Base-by-base conservation (phyloP, 2,113 vertebrate genomes). In the Trachemys scripta region DNA sequence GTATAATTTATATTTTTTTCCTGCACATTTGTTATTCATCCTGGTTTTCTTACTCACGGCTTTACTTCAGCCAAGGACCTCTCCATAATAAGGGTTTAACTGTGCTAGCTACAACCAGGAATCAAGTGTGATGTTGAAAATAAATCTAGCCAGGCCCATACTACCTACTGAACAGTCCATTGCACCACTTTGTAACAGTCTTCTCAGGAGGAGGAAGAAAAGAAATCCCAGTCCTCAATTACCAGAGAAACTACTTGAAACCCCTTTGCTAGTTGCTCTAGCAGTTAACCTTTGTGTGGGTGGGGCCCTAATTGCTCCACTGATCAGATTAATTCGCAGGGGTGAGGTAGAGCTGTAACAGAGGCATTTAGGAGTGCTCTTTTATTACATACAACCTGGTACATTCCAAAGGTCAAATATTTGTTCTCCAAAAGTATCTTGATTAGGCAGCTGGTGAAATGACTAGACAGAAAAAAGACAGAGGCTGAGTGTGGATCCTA, bases 381-480 rank as follows among this genome's bases (percentile, higher is more conserved):
- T 95, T 83, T 90, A 82, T 79, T 87, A 83, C 92, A 92, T 76
- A 84, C 29, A 78, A 96, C 94, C 84, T 59, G 88, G 35, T 69
- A 79, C 89, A 69, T 1, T 45, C 83, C 42, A 25, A 5, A 91
- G 91, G 83, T 83, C 54, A 57, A 94, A 83, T 93, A 89, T 8
- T 84, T 89, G 88, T 88, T 95, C 88, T 94, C 20, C 91, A 84
- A 16, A 90, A 94, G 84, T 53, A 95, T 51, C 94, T 93, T 90
- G 84, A 88, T 90, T 88, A 95, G 81, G 53, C 83, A 96, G 79
- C 29, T 45, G 14, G 79, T 76, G 88, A 90, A 97, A 87, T 93
- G 90, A 91, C 84, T 85, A 89, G 78, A 85, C 89, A 93, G 84
- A 96, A 96, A 88, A 88, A 93, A 94, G 93, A n/a, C 57, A 75